These are phyloP conservation scores for Ypsolopha scabrella DNA, from an alignment of 2,888 invertebrate species.

Conservation along the genomic window DNA sequence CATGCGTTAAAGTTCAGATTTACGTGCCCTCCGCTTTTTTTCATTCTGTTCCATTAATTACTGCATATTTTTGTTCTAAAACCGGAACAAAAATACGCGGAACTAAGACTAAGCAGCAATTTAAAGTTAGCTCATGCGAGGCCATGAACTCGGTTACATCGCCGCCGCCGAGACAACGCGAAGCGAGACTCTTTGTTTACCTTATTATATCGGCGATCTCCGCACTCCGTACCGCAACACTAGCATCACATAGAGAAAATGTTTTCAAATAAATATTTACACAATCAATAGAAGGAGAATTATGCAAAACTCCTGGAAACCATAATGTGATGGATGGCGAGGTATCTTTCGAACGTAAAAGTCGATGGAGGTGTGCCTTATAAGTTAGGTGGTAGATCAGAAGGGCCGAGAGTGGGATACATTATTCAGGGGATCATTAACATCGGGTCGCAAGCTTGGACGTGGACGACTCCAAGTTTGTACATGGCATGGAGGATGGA, in stretches of 20 bases:
- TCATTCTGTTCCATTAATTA: too few relatives aligned
- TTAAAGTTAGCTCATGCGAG: constrained; percentile 14
- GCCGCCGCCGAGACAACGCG: constrained; percentile 18
- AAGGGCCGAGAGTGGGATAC: constrained; percentile 57
- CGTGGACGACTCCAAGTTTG: constrained; percentile 56
- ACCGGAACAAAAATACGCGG: constrained; percentile 22
- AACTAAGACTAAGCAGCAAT: constrained; percentile 13
- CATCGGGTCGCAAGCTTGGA: constrained; percentile 54
- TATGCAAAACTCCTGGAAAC: not conserved
- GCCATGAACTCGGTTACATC: constrained; percentile 30
- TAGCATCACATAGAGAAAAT: not conserved
- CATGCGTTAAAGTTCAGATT: too few relatives aligned
- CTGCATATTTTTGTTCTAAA: constrained; percentile 12
- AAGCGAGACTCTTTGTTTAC: constrained; percentile 20
- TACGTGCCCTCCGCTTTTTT: too few relatives aligned
- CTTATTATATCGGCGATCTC: not conserved
- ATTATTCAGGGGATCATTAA: constrained; percentile 68
- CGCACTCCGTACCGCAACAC: not conserved
- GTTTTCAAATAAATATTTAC: not conserved
- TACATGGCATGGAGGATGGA: constrained; percentile 24
- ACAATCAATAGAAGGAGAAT: not conserved
- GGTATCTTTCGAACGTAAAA: constrained; percentile 31
- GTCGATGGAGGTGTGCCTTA: constrained; percentile 56
- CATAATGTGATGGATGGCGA: not conserved
- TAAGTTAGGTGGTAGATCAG: constrained; percentile 38